Percentiles rank a stretch among this genome's conserved stretches.
Conservation (phyloP, 1,140 invertebrate genomes). For the Saxidomus purpurata region DNA sequence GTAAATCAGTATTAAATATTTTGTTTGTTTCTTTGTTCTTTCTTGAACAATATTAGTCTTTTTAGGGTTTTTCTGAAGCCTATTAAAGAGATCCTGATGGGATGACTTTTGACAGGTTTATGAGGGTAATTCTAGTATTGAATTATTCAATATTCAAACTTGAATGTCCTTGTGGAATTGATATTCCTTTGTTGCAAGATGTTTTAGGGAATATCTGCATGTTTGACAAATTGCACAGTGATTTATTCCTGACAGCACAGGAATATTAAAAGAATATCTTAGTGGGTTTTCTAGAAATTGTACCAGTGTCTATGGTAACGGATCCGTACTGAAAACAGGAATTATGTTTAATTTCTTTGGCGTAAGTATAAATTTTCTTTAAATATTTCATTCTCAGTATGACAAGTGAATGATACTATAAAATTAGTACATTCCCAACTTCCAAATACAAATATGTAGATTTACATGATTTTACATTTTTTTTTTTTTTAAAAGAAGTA, state of each 20-base stretch:
- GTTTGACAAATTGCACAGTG: not conserved
- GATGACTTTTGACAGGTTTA: not conserved
- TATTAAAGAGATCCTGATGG: not conserved
- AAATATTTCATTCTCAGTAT: too few relatives aligned
- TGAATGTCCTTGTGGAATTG: not conserved
- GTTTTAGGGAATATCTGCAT: not conserved
- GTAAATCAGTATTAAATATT: too few relatives aligned
- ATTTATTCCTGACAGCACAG: not conserved
- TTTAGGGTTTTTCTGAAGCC: too few relatives aligned
- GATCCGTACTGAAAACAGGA: not conserved
- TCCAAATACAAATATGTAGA: too few relatives aligned
- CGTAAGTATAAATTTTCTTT: not conserved
- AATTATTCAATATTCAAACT: not conserved
- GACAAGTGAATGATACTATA: too few relatives aligned
- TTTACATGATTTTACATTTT: too few relatives aligned
- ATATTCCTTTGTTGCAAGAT: not conserved
- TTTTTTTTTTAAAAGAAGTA: too few relatives aligned
- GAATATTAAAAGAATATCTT: not conserved
- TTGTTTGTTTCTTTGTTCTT: too few relatives aligned
- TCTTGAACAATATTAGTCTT: too few relatives aligned
- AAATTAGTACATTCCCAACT: too few relatives aligned
- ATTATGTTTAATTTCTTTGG: conserved; percentile 20
- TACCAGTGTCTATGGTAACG: not conserved
- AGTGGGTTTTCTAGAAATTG: not conserved
- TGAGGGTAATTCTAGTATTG: not conserved